These are phyloP conservation scores for Ibidorhyncha struthersii DNA, from an alignment of 2,113 vertebrate genomes.

Conservation along the genomic window DNA sequence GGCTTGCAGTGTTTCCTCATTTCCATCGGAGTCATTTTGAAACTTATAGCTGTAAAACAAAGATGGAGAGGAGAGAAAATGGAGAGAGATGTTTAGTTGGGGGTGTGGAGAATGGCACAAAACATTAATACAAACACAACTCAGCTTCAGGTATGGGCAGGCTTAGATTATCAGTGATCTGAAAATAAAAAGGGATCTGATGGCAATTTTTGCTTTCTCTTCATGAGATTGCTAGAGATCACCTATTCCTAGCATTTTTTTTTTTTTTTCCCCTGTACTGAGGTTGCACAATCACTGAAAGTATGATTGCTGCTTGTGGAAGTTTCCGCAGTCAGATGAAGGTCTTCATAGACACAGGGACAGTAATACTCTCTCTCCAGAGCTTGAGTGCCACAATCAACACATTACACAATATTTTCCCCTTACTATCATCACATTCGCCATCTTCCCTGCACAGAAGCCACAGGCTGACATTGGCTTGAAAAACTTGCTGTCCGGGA, in stretches of 20 bases:
- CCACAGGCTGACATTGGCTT: background rate
- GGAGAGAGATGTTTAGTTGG: background rate
- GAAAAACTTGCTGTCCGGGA: background rate
- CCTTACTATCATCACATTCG: background rate
- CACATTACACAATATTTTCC: background rate
- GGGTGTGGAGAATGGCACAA: background rate
- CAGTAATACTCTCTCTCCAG: background rate
- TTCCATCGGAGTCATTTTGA: rapidly evolving
- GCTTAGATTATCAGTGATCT: background rate
- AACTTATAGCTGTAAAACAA: background rate
- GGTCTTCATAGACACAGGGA: background rate
- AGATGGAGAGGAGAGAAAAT: background rate
- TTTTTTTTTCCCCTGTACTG: background rate
- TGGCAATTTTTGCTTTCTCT: background rate
- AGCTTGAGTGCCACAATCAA: background rate
- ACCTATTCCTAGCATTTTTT: background rate
- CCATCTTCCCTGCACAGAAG: background rate
- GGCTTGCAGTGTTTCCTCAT: background rate
- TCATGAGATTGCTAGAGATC: background rate
- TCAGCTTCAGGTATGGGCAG: too few relatives aligned
- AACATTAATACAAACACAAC: too few relatives aligned
- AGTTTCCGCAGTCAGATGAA: background rate
- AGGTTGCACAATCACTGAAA: background rate
- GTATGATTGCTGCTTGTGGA: background rate
- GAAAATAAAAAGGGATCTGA: background rate